Evolutionary conservation across 2,113 vertebrate genomes (phyloP), one percentile per base, ranked within the genome.

Genomic region (Synchiropus splendidus): DNA sequence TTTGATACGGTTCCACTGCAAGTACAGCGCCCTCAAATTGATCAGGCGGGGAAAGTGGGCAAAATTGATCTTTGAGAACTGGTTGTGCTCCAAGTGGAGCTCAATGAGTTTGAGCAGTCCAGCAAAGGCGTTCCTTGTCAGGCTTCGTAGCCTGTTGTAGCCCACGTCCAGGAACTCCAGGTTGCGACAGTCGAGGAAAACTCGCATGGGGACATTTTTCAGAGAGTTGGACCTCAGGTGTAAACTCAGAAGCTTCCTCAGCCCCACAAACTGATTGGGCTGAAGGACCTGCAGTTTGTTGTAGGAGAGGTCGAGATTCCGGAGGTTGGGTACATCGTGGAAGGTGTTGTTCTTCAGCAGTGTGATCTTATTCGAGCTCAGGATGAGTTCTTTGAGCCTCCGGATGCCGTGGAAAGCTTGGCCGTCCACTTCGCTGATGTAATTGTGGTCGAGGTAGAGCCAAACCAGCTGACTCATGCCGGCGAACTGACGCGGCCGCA

Each of bases 401-500:
- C 91, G 88, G 61, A 97, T 90, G 1, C 94, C 92, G 44, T 92
- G 90, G 69, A 97, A 93, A 0, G 93, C 91, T 16, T 92, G 88
- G 61, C 89, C 89, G 2, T 97, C 94, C 78, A 98, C 92, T 0
- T 77, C 75, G 48, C 62, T 87, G 75, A 98, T 91, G 78, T 96
- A 96, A 61, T 98, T 98, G 58, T 98, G 94, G 83, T 98, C 94
- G 2, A 98, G 90, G 78, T 98, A 98, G 18, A 98, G 89, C 94
- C 94, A 98, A 31, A 97, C 89, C 36, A 98, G 89, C 77, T 97
- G 94, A 48, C 89, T 85, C 55, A 98, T 89, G 66, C 91, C 89
- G 0, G 91, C 88, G 36, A 98, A 98, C 82, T 97, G 93, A 72
- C 89, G 84, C 14, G 89, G 79, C 56, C 90, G 85, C 15, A 98